A percentile compares a stretch with the other conserved stretches of the same genome.
Evolutionary conservation across 2,888 invertebrate genomes (phyloP).

Genomic region (Eilema caniola): DNA sequence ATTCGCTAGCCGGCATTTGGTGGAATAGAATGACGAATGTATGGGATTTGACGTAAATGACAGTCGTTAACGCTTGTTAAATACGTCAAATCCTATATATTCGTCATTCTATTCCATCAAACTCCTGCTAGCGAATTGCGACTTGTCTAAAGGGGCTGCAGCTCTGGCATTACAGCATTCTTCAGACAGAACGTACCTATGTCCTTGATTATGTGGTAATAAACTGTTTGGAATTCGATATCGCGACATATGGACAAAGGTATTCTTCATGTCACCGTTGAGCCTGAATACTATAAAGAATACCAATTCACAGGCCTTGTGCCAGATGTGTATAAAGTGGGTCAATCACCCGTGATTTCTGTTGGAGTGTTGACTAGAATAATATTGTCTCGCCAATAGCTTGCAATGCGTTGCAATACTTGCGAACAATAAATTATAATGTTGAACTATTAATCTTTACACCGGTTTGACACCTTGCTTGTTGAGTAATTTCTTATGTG

Average conservation of each 20-base stretch:
- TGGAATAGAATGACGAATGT: no score
- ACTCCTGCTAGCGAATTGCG: no score
- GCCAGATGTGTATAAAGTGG: background rate
- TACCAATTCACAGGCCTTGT: slow-evolving; percentile 3
- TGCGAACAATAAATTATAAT: slow-evolving; percentile 34
- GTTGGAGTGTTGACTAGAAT: background rate
- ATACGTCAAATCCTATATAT: no score
- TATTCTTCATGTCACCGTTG: background rate
- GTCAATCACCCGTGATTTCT: slow-evolving; percentile 3
- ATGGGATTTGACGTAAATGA: no score
- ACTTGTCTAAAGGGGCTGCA: no score
- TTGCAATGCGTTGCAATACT: slow-evolving; percentile 20
- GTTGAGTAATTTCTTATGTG: slow-evolving; percentile 29
- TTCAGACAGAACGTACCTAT: background rate
- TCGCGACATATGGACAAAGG: background rate
- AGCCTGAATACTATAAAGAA: background rate
- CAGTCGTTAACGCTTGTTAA: no score
- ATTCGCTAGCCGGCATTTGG: no score
- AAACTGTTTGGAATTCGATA: background rate
- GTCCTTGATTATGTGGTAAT: background rate
- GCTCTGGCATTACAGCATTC: background rate
- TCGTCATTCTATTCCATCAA: no score
- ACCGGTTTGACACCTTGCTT: slow-evolving; percentile 24
- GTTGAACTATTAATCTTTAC: slow-evolving; percentile 32
- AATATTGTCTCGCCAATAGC: slow-evolving; percentile 1